Evolutionary conservation across 64 coral and sea anemone genomes (phyloP).

Genomic region (Montipora capricornis): DNA sequence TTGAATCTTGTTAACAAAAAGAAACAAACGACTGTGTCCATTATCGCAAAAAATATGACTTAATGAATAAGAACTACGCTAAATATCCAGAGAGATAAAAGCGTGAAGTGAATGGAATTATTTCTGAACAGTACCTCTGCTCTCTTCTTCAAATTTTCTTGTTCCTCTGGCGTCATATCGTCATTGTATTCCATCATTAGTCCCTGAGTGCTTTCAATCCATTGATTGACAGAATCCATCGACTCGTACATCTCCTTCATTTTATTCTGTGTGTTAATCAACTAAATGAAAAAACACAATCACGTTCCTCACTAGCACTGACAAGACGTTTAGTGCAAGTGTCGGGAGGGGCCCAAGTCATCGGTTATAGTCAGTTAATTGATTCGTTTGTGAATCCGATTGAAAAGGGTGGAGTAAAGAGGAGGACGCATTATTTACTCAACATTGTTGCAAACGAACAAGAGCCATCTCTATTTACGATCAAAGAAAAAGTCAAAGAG

Average conservation of each 20-base stretch:
- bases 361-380: no score
- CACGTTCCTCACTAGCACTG: not conserved
- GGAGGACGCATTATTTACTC: no score
- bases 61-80: not conserved
- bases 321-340: not conserved
- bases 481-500: no score
- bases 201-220: constrained; percentile 35
- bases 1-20: constrained; percentile 33
- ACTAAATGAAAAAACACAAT: constrained; percentile 10
- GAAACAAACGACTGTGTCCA: not conserved
- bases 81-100: not conserved
- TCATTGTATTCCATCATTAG: constrained; percentile 37
- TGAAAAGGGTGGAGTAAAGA: no score
- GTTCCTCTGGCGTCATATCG: constrained; percentile 32
- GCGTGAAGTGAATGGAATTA: no score
- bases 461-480: no score
- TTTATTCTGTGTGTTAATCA: constrained; percentile 57
- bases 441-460: no score
- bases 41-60: no score
- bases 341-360: not conserved
- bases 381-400: no score
- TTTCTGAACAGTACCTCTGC: constrained; percentile 9
- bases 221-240: constrained; percentile 58
- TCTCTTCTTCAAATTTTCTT: constrained; percentile 64
- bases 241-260: constrained; percentile 65